These are phyloP conservation scores for Tokudaia tokunoshimensis DNA, from an alignment of 2,797 vertebrate genomes.

Conservation along the genomic window DNA sequence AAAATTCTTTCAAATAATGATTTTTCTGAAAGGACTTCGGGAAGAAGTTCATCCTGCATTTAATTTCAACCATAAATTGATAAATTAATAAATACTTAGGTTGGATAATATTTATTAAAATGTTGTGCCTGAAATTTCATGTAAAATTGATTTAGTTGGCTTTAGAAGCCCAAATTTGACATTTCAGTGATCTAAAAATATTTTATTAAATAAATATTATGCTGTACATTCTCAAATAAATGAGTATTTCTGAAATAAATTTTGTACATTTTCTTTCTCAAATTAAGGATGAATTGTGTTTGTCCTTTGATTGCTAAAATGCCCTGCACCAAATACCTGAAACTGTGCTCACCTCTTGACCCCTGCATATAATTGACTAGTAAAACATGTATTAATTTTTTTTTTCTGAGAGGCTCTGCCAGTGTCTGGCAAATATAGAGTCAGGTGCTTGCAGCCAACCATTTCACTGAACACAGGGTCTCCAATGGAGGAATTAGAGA, in stretches of 20 bases:
- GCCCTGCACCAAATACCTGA: background rate
- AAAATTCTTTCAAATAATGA: constrained; percentile 11
- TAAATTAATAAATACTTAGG: background rate
- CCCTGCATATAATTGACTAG: background rate
- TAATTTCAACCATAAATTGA: background rate
- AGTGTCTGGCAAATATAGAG: no score
- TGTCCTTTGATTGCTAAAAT: background rate
- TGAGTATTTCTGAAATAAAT: background rate
- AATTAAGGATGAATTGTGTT: background rate
- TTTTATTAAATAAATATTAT: constrained; percentile 12
- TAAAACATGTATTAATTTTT: background rate
- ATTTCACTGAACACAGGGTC: no score
- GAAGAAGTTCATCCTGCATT: constrained; percentile 40
- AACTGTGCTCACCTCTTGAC: background rate
- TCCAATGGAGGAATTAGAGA: no score
- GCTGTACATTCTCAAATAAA: constrained; percentile 16
- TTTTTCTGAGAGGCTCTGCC: background rate
- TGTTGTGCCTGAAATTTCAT: background rate
- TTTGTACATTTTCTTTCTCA: background rate
- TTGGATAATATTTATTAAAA: constrained; percentile 20
- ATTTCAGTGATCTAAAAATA: constrained; percentile 37
- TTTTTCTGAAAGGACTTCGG: background rate
- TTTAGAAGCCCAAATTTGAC: constrained; percentile 27
- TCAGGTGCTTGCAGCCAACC: no score
- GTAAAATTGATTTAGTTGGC: background rate